Conservation (phyloP, 2,797 vertebrate species). For the Sebastolobus alascanus region DNA sequence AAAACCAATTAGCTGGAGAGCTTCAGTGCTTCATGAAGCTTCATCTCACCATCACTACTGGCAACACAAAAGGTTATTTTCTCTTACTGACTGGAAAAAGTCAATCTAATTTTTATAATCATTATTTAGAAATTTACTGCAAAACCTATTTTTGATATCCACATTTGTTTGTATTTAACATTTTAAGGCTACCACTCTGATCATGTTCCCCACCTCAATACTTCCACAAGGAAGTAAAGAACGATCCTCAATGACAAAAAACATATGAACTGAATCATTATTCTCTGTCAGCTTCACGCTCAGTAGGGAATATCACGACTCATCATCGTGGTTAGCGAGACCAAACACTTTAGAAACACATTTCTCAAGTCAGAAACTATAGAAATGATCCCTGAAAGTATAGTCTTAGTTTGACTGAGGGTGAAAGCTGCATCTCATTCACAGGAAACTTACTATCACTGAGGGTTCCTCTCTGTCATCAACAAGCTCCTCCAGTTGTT, state of each 20-base stretch:
- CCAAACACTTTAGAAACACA: too few species aligned
- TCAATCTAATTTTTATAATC: not conserved
- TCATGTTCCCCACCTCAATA: not conserved
- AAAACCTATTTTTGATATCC: too few species aligned
- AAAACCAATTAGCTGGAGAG: too few species aligned
- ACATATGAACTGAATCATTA: not conserved
- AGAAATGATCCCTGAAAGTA: too few species aligned
- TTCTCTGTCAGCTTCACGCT: constrained; percentile 48
- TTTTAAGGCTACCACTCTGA: not conserved
- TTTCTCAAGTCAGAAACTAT: too few species aligned
- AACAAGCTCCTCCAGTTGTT: too few species aligned
- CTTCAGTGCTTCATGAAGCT: too few species aligned
- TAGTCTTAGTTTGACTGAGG: not conserved
- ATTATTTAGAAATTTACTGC: too few species aligned
- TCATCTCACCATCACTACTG: too few species aligned
- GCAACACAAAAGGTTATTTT: too few species aligned
- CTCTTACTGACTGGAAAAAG: too few species aligned
- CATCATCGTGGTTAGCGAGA: constrained; percentile 75
- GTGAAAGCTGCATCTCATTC: rapidly evolving
- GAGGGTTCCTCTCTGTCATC: constrained; percentile 9
- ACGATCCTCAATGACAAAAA: not conserved
- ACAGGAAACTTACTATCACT: not conserved
- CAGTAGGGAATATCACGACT: constrained; percentile 44
- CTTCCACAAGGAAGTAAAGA: not conserved
- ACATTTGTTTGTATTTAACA: too few species aligned